These are phyloP conservation scores for Drosophila sulfurigaster DNA, from an alignment of 1,140 invertebrate genomes.

Conservation along the genomic window DNA sequence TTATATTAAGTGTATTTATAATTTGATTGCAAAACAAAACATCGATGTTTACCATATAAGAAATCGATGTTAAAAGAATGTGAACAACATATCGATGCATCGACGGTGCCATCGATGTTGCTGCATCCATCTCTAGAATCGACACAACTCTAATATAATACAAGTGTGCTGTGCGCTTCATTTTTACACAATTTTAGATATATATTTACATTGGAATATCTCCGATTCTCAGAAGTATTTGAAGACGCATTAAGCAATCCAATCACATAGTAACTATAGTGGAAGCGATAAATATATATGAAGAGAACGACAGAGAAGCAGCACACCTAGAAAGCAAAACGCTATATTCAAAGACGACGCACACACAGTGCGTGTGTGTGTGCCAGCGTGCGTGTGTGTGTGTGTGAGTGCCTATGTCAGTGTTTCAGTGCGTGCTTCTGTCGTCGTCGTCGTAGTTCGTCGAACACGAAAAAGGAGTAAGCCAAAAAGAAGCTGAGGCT, in stretches of 20 bases:
- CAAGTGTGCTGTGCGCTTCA: conserved; percentile 38
- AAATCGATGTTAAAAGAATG: too few species aligned
- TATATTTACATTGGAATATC: conserved; percentile 21
- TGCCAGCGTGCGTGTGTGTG: conserved; percentile 11
- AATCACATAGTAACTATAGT: background rate
- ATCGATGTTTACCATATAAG: background rate
- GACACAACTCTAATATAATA: conserved; percentile 19
- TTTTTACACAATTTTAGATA: conserved; percentile 18
- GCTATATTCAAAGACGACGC: conserved; percentile 49
- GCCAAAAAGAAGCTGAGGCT: conserved; percentile 14
- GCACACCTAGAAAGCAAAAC: conserved; percentile 19
- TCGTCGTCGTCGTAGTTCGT: conserved; percentile 15
- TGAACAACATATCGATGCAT: background rate
- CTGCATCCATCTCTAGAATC: background rate
- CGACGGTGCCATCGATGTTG: background rate
- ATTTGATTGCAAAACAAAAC: background rate
- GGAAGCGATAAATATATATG: conserved; percentile 4
- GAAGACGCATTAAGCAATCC: conserved; percentile 1
- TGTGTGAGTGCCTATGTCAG: conserved; percentile 3
- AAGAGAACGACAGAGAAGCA: conserved; percentile 17
- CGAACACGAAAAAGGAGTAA: conserved; percentile 36
- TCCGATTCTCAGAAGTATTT: background rate
- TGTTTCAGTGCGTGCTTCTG: conserved; percentile 44
- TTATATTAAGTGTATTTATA: too few species aligned
- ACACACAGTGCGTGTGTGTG: conserved; percentile 47